A percentile compares a stretch with the other conserved stretches of the same genome.
Conservation (phyloP, 2,113 vertebrate genomes). For the Nerophis lumbriciformis region DNA sequence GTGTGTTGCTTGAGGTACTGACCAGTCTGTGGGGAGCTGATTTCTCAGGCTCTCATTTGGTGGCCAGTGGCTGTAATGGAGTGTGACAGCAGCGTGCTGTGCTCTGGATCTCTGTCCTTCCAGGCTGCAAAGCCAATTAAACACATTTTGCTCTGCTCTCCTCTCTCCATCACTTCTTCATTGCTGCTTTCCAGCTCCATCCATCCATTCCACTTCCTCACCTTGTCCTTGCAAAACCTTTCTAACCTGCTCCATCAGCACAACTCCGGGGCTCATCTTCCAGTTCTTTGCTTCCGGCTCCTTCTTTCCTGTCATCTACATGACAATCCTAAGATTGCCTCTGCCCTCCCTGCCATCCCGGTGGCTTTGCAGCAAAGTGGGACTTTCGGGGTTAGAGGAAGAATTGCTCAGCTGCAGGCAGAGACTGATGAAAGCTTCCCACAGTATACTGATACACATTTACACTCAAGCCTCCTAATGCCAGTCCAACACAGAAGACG, state of each 20-base stretch:
- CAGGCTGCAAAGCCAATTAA: slow-evolving; percentile 88
- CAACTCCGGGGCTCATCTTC: slow-evolving; percentile 19
- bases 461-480: slow-evolving; percentile 2
- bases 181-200: slow-evolving; percentile 6
- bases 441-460: slow-evolving; percentile 40
- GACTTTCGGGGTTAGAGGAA: slow-evolving; percentile 18
- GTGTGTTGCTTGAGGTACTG: slow-evolving; percentile 53
- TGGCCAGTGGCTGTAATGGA: slow-evolving; percentile 86
- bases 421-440: slow-evolving; percentile 48
- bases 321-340: slow-evolving; percentile 40
- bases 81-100: slow-evolving; percentile 89
- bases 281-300: slow-evolving; percentile 31
- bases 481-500: slow-evolving; percentile 1
- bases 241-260: slow-evolving; percentile 13
- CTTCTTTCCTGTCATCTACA: slow-evolving; percentile 40
- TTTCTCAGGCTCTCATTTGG: slow-evolving; percentile 82
- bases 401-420: slow-evolving; percentile 35
- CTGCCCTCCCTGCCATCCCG: slow-evolving; percentile 11
- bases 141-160: slow-evolving; percentile 52
- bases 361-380: slow-evolving; percentile 35
- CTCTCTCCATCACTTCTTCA: slow-evolving; percentile 38
- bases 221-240: slow-evolving; percentile 20
- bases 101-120: slow-evolving; percentile 79
- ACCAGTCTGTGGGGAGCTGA: slow-evolving; percentile 80
- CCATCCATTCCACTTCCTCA: slow-evolving; percentile 8